Conservation (phyloP, 1,140 invertebrate genomes). For the Solenopsis invicta region DNA sequence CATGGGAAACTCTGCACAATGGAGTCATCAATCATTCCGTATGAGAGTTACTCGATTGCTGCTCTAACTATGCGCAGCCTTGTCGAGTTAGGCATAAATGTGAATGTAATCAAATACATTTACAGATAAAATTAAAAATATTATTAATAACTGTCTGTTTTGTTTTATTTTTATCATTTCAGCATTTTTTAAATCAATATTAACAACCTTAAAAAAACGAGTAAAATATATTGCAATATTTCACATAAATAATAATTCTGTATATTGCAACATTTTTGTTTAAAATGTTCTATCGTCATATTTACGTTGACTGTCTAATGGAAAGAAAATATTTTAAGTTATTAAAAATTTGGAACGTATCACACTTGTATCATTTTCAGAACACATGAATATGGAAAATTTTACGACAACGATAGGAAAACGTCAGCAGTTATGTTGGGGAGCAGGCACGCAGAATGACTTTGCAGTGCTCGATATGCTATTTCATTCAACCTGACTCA, state of each 20-base stretch:
- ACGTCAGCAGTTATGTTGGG: slow-evolving; percentile 7
- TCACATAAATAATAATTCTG: not conserved
- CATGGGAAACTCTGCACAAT: slow-evolving; percentile 83
- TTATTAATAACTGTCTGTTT: not conserved
- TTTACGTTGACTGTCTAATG: not conserved
- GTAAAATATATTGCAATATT: not conserved
- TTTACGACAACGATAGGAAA: slow-evolving; percentile 1
- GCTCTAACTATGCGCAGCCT: slow-evolving; percentile 80
- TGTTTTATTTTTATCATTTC: not conserved
- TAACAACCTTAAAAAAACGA: slow-evolving; percentile 7
- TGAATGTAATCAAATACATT: slow-evolving; percentile 83
- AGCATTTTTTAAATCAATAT: not conserved
- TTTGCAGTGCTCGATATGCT: slow-evolving; percentile 76
- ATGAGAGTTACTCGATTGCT: slow-evolving; percentile 83
- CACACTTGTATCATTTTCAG: not conserved
- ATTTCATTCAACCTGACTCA: slow-evolving; percentile 78
- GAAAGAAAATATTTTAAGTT: not conserved
- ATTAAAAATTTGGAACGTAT: not conserved
- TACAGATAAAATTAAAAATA: slow-evolving; percentile 72
- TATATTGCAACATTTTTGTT: not conserved
- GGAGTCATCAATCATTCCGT: slow-evolving; percentile 85
- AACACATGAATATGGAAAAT: slow-evolving; percentile 11
- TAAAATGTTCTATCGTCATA: not conserved
- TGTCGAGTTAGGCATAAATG: slow-evolving; percentile 74
- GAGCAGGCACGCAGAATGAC: slow-evolving; percentile 74